Conservation (phyloP, 2,888 invertebrate species). For the Drosophila differens region DNA sequence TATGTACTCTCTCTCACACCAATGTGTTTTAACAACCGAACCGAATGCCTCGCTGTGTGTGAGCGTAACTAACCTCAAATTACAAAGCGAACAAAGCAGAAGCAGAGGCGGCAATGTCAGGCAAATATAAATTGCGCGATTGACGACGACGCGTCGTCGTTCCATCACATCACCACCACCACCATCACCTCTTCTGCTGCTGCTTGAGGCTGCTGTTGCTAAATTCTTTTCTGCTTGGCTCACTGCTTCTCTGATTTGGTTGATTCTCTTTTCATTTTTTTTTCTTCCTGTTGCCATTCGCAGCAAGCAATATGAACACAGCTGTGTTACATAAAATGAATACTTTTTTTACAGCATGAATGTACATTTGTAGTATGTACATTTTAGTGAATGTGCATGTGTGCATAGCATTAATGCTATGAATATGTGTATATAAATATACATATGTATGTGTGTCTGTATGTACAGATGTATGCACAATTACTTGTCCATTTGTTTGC, state of each 20-base stretch:
- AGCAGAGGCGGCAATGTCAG: slow-evolving; percentile 24
- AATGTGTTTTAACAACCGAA: slow-evolving; percentile 4
- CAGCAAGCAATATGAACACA: slow-evolving; percentile 5
- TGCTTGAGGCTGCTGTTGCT: slow-evolving; percentile 20
- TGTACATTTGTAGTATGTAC: slow-evolving; percentile 2
- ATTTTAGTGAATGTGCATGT: not conserved
- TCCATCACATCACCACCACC: slow-evolving; percentile 21
- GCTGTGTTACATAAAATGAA: slow-evolving; percentile 7
- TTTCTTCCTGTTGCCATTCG: slow-evolving; percentile 45
- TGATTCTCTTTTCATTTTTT: slow-evolving; percentile 11
- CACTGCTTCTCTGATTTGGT: slow-evolving; percentile 35
- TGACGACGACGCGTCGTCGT: slow-evolving; percentile 22
- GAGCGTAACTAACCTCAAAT: slow-evolving; percentile 62
- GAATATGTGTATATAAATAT: not conserved
- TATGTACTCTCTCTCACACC: slow-evolving; percentile 22
- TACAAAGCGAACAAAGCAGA: slow-evolving; percentile 35
- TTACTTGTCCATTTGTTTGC: slow-evolving; percentile 38
- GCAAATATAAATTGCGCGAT: slow-evolving; percentile 47
- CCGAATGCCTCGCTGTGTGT: slow-evolving; percentile 4
- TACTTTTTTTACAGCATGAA: slow-evolving; percentile 2
- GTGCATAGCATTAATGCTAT: not conserved
- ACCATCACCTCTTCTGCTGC: slow-evolving; percentile 17
- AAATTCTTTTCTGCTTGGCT: slow-evolving; percentile 34
- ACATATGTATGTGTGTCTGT: not conserved
- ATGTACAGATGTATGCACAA: slow-evolving; percentile 12